Evolutionary conservation across 2,888 invertebrate species (phyloP).

Genomic region (Gasteruption jaculator): DNA sequence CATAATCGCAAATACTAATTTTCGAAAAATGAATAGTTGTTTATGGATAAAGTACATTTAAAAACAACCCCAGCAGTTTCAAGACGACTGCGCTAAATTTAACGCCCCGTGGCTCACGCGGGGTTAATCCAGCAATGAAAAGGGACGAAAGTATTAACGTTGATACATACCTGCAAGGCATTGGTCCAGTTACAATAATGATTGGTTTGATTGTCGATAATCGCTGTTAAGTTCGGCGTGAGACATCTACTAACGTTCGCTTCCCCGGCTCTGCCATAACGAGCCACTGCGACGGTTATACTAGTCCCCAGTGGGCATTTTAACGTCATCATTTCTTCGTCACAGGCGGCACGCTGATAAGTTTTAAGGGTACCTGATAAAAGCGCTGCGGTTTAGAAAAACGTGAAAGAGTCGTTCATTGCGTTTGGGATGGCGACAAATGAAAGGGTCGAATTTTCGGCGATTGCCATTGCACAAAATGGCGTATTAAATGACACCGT

Average conservation of each 20-base stretch:
- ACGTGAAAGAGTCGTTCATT: too few species aligned
- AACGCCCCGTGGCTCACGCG: too few species aligned
- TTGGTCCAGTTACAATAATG: slow-evolving; percentile 73
- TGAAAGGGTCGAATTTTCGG: too few species aligned
- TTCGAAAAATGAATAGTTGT: too few species aligned
- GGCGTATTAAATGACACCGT: too few species aligned
- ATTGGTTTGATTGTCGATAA: slow-evolving; percentile 52
- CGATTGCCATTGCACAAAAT: too few species aligned
- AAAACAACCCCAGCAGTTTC: too few species aligned
- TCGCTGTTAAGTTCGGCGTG: slow-evolving; percentile 47
- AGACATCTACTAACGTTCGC: slow-evolving; percentile 55
- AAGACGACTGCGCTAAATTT: too few species aligned
- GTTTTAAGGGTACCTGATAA: slow-evolving; percentile 87
- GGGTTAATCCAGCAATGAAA: slow-evolving; percentile 2
- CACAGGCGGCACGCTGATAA: slow-evolving; percentile 88
- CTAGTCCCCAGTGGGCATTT: slow-evolving; percentile 89
- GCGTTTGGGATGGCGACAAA: too few species aligned
- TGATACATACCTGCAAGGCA: slow-evolving; percentile 68
- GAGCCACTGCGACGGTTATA: slow-evolving; percentile 87
- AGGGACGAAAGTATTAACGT: slow-evolving; percentile 9
- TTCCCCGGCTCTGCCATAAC: slow-evolving; percentile 69
- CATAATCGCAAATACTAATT: too few species aligned
- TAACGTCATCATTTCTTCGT: slow-evolving; percentile 81
- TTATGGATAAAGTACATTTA: too few species aligned
- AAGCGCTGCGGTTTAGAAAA: slow-evolving; percentile 62